Evolutionary conservation across 2,888 invertebrate species (phyloP), one percentile per base, ranked within the genome.

Genomic region (Villa cingulata): DNA sequence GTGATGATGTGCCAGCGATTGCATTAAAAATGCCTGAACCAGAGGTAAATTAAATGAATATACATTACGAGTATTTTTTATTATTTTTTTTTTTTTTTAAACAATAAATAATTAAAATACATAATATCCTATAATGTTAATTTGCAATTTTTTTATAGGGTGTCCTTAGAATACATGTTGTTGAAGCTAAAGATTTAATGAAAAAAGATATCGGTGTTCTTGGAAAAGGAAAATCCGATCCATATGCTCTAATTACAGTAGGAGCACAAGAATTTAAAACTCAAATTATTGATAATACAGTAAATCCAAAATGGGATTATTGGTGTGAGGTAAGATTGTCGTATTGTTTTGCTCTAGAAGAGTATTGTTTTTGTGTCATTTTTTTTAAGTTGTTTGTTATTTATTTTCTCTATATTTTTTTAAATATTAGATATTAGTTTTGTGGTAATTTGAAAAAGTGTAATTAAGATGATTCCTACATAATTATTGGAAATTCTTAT

Each of bases 211-310:
- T 95, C 42, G 80, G 88, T 40, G 75, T 97, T 66, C 68, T 96
- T 59, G 91, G 90, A 63, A 87, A 88, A 74, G 92, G 95, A 63
- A 96, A 96, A 73, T 95, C 95, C 1, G 97, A 98, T 75, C 97
- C 98, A 4, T 98, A 97, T 68, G 88, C 88, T 41, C 79, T 92
- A 46, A 75, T 91, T 61, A 82, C 80, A 59, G 89, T 98, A 51
- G 97, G 97, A 46, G 87, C 92, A 1, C 89, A 94, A 70, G 84
- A 86, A 66, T 94, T 88, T 72, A 83, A 85, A 67, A 97, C 97
- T 0, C 85, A 89, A 69, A 89, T 87, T 37, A 92, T 97, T 57
- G 86, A 92, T 65, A 94, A 91, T 67, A 86, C 85, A 54, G 79
- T 97, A 27, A 87, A 91, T 73, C 98, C 98, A 6, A 86, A 87